A percentile compares a stretch with the other conserved stretches of the same genome.
Conservation (phyloP, 1,140 invertebrate genomes). For the Drosophila prosaltans region DNA sequence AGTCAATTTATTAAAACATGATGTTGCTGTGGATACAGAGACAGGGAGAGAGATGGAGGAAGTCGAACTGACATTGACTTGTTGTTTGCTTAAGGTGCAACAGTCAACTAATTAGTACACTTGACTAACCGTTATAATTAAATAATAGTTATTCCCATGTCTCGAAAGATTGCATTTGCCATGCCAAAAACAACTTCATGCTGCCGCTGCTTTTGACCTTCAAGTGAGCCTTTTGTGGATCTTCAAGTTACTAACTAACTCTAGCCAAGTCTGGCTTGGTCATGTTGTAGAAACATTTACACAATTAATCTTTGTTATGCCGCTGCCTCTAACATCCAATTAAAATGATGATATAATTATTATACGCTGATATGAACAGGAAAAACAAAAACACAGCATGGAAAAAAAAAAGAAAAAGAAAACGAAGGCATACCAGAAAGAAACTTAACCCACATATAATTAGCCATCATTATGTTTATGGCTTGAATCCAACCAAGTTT, state of each 20-base stretch:
- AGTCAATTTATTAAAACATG: constrained; percentile 60
- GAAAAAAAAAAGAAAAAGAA: constrained; percentile 36
- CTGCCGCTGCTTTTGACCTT: neutral
- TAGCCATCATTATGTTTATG: constrained; percentile 62
- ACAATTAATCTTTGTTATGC: constrained; percentile 68
- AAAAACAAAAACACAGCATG: constrained; percentile 58
- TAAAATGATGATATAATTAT: constrained; percentile 78
- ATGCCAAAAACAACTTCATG: neutral
- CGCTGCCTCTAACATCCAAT: constrained; percentile 56
- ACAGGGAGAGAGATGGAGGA: constrained; percentile 5
- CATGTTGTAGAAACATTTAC: constrained; percentile 30
- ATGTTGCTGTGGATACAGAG: neutral
- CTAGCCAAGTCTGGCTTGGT: constrained; percentile 19
- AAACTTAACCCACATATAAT: constrained; percentile 75
- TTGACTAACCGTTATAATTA: constrained; percentile 49
- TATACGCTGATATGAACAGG: constrained; percentile 47
- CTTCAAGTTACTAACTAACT: constrained; percentile 3
- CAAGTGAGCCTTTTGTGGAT: constrained; percentile 11
- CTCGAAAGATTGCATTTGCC: constrained; percentile 10
- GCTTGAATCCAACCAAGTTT: constrained; percentile 1
- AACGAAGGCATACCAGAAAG: constrained; percentile 1
- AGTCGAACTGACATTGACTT: constrained; percentile 4
- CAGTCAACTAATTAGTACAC: constrained; percentile 39
- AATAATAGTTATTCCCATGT: constrained; percentile 19
- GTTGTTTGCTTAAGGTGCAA: constrained; percentile 30